phyloP scores from a whole-genome alignment of 2,113 vertebrate species.

The Platysteira castanea region DNA sequence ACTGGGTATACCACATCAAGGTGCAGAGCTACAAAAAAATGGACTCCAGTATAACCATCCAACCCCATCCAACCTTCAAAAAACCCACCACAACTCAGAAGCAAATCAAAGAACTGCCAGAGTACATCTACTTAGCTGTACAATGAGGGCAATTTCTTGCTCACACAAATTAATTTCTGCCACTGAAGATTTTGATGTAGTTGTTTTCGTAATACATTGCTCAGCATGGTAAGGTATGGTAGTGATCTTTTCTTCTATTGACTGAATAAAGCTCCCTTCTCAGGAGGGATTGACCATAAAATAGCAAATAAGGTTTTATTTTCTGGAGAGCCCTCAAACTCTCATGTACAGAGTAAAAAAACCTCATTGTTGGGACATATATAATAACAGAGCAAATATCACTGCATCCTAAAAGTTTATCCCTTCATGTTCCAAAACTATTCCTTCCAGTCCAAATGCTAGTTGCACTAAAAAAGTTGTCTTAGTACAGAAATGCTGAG shows the following conservation, averaged over 20 bases:
- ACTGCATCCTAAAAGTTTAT: background rate
- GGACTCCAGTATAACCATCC: background rate
- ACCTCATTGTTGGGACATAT: rapidly evolving
- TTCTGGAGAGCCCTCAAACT: background rate
- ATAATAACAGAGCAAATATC: background rate
- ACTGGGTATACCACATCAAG: background rate
- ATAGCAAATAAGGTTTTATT: background rate
- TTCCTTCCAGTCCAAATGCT: background rate
- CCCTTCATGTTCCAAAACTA: background rate
- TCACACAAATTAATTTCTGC: background rate
- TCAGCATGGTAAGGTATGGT: background rate
- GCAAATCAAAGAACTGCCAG: background rate
- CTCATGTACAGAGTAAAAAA: background rate
- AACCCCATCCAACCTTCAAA: background rate
- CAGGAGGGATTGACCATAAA: background rate
- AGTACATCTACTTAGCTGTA: background rate
- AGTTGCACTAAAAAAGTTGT: background rate
- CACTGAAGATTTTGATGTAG: background rate
- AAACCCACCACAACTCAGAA: background rate
- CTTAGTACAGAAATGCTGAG: background rate
- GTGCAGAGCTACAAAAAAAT: background rate
- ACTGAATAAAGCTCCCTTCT: background rate
- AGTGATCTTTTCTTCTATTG: background rate
- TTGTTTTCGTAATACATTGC: background rate
- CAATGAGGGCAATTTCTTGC: background rate